Percentiles rank a stretch among this genome's conserved stretches.
phyloP scores from a whole-genome alignment of 2,888 invertebrate genomes.

The Noctuana brunneofusca region DNA sequence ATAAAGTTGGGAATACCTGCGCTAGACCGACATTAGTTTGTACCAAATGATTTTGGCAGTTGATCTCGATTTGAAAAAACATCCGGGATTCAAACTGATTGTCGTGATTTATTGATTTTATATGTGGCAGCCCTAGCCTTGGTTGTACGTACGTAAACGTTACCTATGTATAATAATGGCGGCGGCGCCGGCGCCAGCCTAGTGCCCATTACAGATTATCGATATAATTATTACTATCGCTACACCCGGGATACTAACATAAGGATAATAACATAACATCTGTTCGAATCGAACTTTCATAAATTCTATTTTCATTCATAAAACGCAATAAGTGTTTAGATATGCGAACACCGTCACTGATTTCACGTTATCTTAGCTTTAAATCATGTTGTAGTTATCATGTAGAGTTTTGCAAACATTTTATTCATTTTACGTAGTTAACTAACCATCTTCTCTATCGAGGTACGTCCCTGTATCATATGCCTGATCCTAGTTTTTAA shows the following conservation, averaged over 20 bases:
- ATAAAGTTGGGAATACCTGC: not conserved
- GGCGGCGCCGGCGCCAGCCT: conserved; percentile 60
- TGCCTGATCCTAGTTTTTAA: too few relatives aligned
- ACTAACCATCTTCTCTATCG: not conserved
- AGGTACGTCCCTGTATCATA: not conserved
- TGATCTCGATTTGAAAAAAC: not conserved
- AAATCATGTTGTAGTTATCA: not conserved
- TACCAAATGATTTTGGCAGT: not conserved
- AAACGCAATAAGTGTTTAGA: conserved; percentile 13
- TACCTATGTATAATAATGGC: conserved; percentile 65
- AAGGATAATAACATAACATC: conserved; percentile 45
- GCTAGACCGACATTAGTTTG: not conserved
- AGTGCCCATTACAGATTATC: conserved; percentile 64
- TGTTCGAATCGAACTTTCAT: conserved; percentile 42
- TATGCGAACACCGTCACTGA: not conserved
- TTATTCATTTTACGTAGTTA: too few relatives aligned
- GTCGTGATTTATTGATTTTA: conserved; percentile 5
- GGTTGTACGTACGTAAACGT: conserved; percentile 45
- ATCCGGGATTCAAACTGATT: not conserved
- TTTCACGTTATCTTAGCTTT: not conserved
- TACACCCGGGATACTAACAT: conserved; percentile 46
- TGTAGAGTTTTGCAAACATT: not conserved
- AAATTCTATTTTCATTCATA: conserved; percentile 37
- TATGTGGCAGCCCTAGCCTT: conserved; percentile 31
- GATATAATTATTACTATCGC: conserved; percentile 60